Evolutionary conservation across 1,140 invertebrate genomes (phyloP).

Genomic region (Mya arenaria): DNA sequence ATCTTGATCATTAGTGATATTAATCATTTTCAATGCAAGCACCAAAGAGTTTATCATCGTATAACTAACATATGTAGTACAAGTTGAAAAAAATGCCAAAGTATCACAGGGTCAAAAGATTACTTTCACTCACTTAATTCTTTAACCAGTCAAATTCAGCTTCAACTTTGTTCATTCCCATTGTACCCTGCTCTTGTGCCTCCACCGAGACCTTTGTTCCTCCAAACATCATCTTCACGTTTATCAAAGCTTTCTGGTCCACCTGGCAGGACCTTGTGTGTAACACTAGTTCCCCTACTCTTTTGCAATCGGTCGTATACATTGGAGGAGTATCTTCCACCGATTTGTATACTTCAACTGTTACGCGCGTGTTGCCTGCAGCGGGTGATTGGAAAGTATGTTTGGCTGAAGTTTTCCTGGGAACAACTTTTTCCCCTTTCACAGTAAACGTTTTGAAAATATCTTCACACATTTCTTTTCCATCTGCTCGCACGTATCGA

Average conservation of each 20-base stretch:
- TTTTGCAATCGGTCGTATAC: neutral
- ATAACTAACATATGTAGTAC: too few relatives aligned
- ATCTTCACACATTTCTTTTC: neutral
- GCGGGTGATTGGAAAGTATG: neutral
- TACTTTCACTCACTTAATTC: too few relatives aligned
- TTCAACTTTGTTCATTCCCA: neutral
- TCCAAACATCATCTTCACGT: neutral
- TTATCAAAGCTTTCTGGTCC: neutral
- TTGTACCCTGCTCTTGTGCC: neutral
- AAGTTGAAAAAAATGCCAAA: too few relatives aligned
- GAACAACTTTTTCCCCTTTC: neutral
- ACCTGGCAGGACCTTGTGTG: neutral
- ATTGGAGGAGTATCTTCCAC: neutral
- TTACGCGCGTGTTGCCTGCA: neutral
- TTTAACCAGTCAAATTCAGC: neutral
- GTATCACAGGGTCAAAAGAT: too few relatives aligned
- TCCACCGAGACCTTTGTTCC: neutral
- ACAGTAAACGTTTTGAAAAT: neutral
- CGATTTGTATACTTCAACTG: neutral
- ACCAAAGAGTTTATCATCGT: too few relatives aligned
- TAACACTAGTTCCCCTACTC: neutral
- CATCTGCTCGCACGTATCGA: neutral
- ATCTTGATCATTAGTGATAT: too few relatives aligned
- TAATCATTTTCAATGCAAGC: too few relatives aligned
- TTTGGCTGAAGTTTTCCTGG: neutral